Base-by-base conservation (phyloP, 2,888 invertebrate species). In the Trachelus iudaicus region DNA sequence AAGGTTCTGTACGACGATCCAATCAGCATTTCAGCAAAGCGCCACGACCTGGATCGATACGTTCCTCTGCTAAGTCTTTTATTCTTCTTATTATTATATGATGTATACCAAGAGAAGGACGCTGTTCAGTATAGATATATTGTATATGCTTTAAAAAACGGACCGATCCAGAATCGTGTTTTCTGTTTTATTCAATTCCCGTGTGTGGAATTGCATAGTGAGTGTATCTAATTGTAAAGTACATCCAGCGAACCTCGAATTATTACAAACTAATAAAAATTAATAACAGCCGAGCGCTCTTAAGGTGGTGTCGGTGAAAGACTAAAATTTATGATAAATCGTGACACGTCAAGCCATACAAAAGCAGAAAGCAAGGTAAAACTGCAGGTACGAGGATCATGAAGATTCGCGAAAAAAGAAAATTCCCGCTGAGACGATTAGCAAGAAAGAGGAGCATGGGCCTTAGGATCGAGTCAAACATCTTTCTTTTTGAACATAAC, bases 1-100 rank as follows among this genome's bases (percentile, higher is more conserved):
- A 78, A 79, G 79, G 79, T 76, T 78, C 34, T 35, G 73, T 77
- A 78, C 12, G 12, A 76, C 79, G 79, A 78, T 79, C 56, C 56
- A 9, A 56, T 56, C 23, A 6, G 9, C 23, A 23, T 56, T 56
- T 56, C 56, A 56, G 23, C 56, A 23, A 56, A 23, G 56, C 23
- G 23, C 23, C 15, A 9, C 23, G 9, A 56, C 23, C 23, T 56
- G 56, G 56, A 56, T 56, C 56, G 56, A 56, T 23, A 9, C 23
- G 56, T 56, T 56, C 15, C 56, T 56, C 56, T 9, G 56, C 15
- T 6, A 4, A 9, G 56, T 56, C 56, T 23, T 56, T 56, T 2
- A 56, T 56, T 56, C 2, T 23, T 23, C 23, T 56, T 56, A 23
- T 56, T 56, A 56, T 56, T 56, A 9, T 23, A n/a, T n/a, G n/a